phyloP scores from a whole-genome alignment of 2,113 vertebrate genomes.

The Pedetes capensis region DNA sequence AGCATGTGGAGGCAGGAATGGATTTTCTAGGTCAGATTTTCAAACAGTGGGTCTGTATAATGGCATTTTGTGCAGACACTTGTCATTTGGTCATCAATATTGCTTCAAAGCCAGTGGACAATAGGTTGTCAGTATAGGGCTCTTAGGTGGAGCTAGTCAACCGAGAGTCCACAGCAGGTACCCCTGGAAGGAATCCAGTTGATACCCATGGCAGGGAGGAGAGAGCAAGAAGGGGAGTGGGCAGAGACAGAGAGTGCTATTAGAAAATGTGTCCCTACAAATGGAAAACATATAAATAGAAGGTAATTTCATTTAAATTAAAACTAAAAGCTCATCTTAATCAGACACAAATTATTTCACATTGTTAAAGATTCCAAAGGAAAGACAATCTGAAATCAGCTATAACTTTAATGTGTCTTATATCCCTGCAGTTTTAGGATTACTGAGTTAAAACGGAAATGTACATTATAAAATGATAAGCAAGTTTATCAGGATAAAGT shows the following conservation, averaged over 20 bases:
- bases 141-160: not conserved
- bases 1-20: not conserved
- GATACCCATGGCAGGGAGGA: not conserved
- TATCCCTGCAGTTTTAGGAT: not conserved
- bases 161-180: accelerated
- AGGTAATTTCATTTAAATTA: slow-evolving; percentile 33
- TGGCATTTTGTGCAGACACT: not conserved
- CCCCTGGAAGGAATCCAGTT: not conserved
- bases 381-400: not conserved
- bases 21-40: not conserved
- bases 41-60: not conserved
- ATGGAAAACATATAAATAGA: slow-evolving; percentile 20
- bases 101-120: not conserved
- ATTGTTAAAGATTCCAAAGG: not conserved
- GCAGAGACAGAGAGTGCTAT: not conserved
- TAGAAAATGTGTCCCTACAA: not conserved
- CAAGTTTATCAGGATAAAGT: slow-evolving; percentile 7
- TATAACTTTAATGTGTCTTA: not conserved
- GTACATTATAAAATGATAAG: slow-evolving; percentile 29
- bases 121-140: accelerated
- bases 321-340: slow-evolving; percentile 18
- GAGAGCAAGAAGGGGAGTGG: not conserved
- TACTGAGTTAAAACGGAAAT: not conserved
- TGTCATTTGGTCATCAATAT: not conserved
- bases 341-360: not conserved